Evolutionary conservation across 2,888 invertebrate genomes (phyloP).

Genomic region (Liposcelis brunnea): DNA sequence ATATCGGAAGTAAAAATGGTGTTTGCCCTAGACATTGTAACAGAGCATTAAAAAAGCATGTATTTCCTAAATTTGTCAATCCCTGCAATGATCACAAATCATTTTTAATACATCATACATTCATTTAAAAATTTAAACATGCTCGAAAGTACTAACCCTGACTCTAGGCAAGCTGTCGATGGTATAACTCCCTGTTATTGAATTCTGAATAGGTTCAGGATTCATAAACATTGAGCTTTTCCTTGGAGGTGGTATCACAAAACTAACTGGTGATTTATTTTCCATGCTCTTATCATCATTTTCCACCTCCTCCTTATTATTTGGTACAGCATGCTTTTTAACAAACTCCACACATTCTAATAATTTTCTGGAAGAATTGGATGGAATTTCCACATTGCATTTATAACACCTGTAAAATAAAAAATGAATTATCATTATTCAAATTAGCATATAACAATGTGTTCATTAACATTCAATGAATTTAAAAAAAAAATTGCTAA

Average conservation of each 20-base stretch:
- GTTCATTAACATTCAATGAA: neutral
- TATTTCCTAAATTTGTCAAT: constrained; percentile 81
- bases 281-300: constrained; percentile 10
- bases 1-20: constrained; percentile 51
- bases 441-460: neutral
- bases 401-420: constrained; percentile 40
- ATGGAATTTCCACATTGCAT: constrained; percentile 50
- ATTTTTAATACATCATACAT: too few species aligned
- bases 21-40: constrained; percentile 84
- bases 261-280: constrained; percentile 10
- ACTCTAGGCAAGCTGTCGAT: constrained; percentile 20
- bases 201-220: neutral
- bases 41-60: constrained; percentile 94
- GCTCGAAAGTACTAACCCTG: constrained; percentile 16
- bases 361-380: constrained; percentile 38
- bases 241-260: neutral
- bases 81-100: constrained; percentile 44
- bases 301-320: neutral
- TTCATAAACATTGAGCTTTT: too few species aligned
- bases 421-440: neutral
- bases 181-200: neutral
- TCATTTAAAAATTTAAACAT: constrained; percentile 2
- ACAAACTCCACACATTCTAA: constrained; percentile 57
- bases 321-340: constrained; percentile 32
- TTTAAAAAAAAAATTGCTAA: constrained; percentile 14